phyloP scores from a whole-genome alignment of 2,888 invertebrate species.

The Apantesis nais region DNA sequence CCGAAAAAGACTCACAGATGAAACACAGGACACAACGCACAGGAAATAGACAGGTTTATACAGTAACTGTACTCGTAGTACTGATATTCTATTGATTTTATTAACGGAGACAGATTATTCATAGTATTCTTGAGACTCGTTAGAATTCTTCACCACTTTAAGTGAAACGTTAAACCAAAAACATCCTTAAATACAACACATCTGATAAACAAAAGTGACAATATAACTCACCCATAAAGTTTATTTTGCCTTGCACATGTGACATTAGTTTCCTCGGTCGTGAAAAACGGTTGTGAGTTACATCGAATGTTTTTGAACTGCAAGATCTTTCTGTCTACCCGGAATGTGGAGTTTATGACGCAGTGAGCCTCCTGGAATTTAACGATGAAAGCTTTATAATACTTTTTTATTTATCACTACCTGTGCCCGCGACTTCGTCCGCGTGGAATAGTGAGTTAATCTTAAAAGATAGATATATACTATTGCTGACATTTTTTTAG shows the following conservation, averaged over 20 bases:
- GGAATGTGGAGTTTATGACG: constrained; percentile 58
- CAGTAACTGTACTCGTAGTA: neutral
- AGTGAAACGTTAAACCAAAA: too few species aligned
- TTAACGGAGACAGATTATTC: too few species aligned
- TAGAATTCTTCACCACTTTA: neutral
- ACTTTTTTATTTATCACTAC: too few species aligned
- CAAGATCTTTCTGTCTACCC: constrained; percentile 61
- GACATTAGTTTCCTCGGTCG: constrained; percentile 44
- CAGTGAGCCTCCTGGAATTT: constrained; percentile 69
- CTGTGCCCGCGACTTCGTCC: too few species aligned
- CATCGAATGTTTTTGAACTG: constrained; percentile 65
- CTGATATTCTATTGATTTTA: neutral
- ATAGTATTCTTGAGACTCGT: too few species aligned
- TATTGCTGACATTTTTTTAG: too few species aligned
- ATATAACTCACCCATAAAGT: constrained; percentile 56
- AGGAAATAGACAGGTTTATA: too few species aligned
- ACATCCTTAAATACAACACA: too few species aligned
- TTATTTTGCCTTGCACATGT: constrained; percentile 48
- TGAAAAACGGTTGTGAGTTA: constrained; percentile 57
- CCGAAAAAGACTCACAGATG: too few species aligned
- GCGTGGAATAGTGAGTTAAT: too few species aligned
- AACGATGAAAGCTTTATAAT: neutral
- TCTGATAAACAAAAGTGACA: neutral
- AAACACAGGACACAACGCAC: too few species aligned
- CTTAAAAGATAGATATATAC: too few species aligned